Evolutionary conservation across 2,888 invertebrate genomes (phyloP).

Genomic region (Amorpha juglandis): DNA sequence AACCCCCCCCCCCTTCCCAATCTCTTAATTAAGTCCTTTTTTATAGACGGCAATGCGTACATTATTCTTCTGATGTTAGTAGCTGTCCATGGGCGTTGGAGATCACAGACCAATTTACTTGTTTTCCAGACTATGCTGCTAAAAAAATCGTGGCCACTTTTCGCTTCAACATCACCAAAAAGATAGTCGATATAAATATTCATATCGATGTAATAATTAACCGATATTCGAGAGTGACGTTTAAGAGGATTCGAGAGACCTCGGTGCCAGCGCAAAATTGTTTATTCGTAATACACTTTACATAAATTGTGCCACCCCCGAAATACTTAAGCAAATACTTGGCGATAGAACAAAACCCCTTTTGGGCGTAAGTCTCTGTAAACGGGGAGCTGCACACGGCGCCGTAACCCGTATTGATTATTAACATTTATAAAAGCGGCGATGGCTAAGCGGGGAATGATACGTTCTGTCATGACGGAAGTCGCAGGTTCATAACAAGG

Average conservation of each 20-base stretch:
- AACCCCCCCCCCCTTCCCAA: no score
- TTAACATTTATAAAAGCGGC: no score
- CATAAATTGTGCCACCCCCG: conserved; percentile 32
- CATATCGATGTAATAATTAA: conserved; percentile 25
- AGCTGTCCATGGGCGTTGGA: no score
- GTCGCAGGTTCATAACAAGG: no score
- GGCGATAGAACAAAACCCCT: conserved; percentile 37
- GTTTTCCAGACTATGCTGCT: no score
- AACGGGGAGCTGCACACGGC: conserved; percentile 30
- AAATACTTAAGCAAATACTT: conserved; percentile 43
- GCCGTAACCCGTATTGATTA: neutral
- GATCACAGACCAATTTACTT: no score
- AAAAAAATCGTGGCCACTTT: no score
- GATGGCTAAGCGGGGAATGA: no score
- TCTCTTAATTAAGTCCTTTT: no score
- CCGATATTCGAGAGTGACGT: conserved; percentile 19
- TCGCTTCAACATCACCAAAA: neutral
- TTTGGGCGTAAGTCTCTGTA: conserved; percentile 33
- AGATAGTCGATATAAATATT: conserved; percentile 17
- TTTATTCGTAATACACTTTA: conserved; percentile 35
- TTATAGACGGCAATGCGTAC: no score
- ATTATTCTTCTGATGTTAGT: no score
- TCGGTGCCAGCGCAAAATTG: conserved; percentile 26
- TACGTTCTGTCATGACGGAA: no score
- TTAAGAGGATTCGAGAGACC: conserved; percentile 14